Evolutionary conservation across 2,113 vertebrate species (phyloP).

Genomic region (Centropristis striata): DNA sequence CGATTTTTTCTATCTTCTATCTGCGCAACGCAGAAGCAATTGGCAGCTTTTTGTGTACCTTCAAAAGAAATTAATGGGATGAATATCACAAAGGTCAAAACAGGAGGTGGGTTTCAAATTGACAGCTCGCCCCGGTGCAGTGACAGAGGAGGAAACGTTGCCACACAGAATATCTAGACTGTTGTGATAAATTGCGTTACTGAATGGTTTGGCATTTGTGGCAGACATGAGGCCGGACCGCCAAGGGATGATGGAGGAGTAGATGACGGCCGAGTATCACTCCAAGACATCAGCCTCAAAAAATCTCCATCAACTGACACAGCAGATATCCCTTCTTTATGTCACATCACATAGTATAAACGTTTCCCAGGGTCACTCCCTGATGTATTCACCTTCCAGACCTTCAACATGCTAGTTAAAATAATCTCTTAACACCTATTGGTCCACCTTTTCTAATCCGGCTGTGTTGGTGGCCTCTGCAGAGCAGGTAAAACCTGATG

Average conservation of each 20-base stretch:
- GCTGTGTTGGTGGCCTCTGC: constrained; percentile 19
- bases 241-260: constrained; percentile 48
- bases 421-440: constrained; percentile 2
- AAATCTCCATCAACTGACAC: not conserved
- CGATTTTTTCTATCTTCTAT: not conserved
- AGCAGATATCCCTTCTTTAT: constrained; percentile 3
- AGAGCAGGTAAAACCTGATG: constrained; percentile 51
- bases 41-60: constrained; percentile 33
- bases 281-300: constrained; percentile 12
- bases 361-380: no score
- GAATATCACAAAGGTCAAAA: constrained; percentile 60
- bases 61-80: constrained; percentile 39
- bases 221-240: constrained; percentile 35
- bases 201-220: constrained; percentile 62
- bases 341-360: not conserved
- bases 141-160: constrained; percentile 23
- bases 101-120: constrained; percentile 41
- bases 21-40: constrained; percentile 14
- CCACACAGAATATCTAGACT: constrained; percentile 16
- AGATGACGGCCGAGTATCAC: constrained; percentile 10
- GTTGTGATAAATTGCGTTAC: constrained; percentile 51
- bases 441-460: not conserved
- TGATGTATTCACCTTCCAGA: not conserved
- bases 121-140: constrained; percentile 31
- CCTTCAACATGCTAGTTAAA: constrained; percentile 10